phyloP scores from a whole-genome alignment of 2,797 vertebrate species.

The Sylvia borin region DNA sequence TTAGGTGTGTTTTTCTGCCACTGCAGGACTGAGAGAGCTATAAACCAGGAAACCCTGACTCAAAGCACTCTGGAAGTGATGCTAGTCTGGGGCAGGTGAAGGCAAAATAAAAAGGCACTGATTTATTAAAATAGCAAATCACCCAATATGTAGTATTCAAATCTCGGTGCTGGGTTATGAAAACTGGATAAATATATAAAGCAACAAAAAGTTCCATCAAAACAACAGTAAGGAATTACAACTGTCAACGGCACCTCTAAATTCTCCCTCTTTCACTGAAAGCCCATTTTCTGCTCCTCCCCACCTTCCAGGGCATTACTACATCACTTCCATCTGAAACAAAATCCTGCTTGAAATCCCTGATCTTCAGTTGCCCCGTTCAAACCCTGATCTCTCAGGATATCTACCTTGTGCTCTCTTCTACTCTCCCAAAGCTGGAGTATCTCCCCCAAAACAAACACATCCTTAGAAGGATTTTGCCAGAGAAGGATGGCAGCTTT shows the following conservation, averaged over 20 bases:
- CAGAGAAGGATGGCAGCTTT: not conserved
- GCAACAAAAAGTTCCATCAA: not conserved
- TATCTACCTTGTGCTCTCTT: not conserved
- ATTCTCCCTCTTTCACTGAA: not conserved
- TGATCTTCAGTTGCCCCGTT: fast-evolving
- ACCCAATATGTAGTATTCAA: not conserved
- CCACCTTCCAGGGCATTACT: not conserved
- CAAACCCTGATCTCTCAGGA: not conserved
- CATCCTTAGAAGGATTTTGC: not conserved
- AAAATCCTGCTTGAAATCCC: not conserved
- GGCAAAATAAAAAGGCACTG: not conserved
- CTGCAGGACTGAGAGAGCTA: not conserved
- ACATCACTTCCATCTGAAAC: not conserved
- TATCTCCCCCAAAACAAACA: not conserved
- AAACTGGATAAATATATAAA: not conserved
- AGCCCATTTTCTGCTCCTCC: not conserved
- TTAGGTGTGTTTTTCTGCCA: not conserved
- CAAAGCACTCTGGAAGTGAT: not conserved
- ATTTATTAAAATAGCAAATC: not conserved
- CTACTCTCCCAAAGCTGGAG: not conserved
- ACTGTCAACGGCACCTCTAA: not conserved
- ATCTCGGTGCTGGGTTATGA: not conserved
- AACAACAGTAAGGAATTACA: not conserved
- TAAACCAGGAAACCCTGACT: not conserved
- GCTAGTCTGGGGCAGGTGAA: not conserved